Evolutionary conservation across 2,797 vertebrate genomes (phyloP).

Genomic region (Aquila chrysaetos): DNA sequence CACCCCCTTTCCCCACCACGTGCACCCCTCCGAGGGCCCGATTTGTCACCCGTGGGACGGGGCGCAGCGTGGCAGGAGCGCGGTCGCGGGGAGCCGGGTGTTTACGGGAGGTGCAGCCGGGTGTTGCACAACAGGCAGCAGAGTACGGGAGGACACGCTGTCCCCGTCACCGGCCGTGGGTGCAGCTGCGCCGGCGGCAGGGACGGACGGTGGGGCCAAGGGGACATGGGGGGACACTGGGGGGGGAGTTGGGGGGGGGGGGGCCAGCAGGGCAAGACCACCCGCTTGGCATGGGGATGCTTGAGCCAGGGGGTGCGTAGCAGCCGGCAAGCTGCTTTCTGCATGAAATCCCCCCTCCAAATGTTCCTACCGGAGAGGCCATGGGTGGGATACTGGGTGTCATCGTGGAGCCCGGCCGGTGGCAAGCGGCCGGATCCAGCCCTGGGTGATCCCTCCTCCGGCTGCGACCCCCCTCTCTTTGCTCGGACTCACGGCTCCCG

Average conservation of each 20-base stretch:
- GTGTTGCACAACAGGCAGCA: slow-evolving; percentile 51
- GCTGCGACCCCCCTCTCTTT: neutral
- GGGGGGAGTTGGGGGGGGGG: neutral
- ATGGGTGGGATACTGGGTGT: neutral
- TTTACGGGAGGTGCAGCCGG: neutral
- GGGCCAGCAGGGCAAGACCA: neutral
- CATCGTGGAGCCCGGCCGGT: accelerated
- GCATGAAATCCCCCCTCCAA: accelerated
- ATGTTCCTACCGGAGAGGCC: accelerated
- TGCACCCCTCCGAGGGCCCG: neutral
- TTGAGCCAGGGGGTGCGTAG: neutral
- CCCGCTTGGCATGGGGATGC: neutral
- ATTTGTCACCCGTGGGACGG: neutral
- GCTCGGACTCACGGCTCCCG: neutral
- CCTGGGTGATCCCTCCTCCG: neutral
- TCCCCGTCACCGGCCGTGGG: neutral
- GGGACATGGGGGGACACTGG: accelerated
- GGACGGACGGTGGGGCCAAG: accelerated
- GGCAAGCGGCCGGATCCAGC: accelerated
- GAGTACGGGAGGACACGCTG: slow-evolving; percentile 7
- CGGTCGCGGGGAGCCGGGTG: neutral
- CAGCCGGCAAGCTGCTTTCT: neutral
- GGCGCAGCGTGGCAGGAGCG: neutral
- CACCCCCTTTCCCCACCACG: accelerated
- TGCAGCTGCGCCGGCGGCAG: neutral